These are phyloP conservation scores for Leptinotarsa juncta DNA, from an alignment of 2,888 invertebrate genomes.

Conservation along the genomic window DNA sequence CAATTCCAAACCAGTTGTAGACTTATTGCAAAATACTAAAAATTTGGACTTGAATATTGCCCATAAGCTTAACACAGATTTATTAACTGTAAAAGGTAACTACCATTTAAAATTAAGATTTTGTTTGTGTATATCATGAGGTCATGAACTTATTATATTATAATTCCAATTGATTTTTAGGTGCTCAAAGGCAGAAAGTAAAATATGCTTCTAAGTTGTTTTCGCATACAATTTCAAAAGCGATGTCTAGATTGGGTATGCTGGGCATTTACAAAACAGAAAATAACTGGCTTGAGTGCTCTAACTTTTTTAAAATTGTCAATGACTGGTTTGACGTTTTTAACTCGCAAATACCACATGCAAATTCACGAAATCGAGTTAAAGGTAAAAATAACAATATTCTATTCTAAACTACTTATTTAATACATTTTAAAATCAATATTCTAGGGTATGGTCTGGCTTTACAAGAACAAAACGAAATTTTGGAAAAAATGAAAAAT, in stretches of 20 bases:
- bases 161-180: slow-evolving; percentile 2
- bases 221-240: slow-evolving; percentile 49
- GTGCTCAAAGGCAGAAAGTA: slow-evolving; percentile 44
- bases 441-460: slow-evolving; percentile 38
- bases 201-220: slow-evolving; percentile 49
- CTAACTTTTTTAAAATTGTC: slow-evolving; percentile 38
- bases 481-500: slow-evolving; percentile 42
- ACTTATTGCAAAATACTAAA: slow-evolving; percentile 40
- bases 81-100: slow-evolving; percentile 28
- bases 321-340: slow-evolving; percentile 51
- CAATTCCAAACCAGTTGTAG: slow-evolving; percentile 41
- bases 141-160: slow-evolving; percentile 11
- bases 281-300: slow-evolving; percentile 44
- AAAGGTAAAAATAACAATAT: slow-evolving; percentile 28
- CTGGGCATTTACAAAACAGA: slow-evolving; percentile 38
- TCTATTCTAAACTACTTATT: neutral
- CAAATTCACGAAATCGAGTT: slow-evolving; percentile 41
- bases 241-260: slow-evolving; percentile 39
- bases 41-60: slow-evolving; percentile 42
- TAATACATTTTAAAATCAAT: neutral
- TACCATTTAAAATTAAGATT: neutral
- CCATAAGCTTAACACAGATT: slow-evolving; percentile 32
- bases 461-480: slow-evolving; percentile 43
- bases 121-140: neutral
- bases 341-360: slow-evolving; percentile 38